phyloP scores from a whole-genome alignment of 2,113 vertebrate genomes.

The Apeltes quadracus region DNA sequence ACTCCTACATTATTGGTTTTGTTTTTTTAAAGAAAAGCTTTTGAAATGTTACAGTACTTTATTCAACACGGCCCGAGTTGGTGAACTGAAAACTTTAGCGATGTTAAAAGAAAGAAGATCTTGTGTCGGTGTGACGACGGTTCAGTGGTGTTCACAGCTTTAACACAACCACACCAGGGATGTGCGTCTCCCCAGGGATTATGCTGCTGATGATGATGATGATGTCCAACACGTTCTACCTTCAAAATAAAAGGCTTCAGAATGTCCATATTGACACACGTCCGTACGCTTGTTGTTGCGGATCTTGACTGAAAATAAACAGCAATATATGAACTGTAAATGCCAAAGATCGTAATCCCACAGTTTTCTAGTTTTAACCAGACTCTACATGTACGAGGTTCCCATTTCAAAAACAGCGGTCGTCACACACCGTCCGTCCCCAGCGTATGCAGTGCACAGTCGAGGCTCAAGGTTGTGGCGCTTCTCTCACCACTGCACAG shows the following conservation, averaged over 20 bases:
- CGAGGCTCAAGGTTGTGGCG: not conserved
- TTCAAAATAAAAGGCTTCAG: not conserved
- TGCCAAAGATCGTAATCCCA: not conserved
- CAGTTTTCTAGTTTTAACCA: not conserved
- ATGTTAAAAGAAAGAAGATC: not conserved
- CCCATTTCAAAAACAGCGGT: not conserved
- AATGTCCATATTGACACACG: not conserved
- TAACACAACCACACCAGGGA: not conserved
- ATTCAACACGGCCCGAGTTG: not conserved
- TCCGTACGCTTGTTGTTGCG: slow-evolving; percentile 6
- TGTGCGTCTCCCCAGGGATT: not conserved
- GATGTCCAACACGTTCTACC: not conserved
- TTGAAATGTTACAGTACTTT: not conserved
- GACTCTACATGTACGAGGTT: not conserved
- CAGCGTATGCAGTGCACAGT: slow-evolving; percentile 4
- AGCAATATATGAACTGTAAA: slow-evolving; percentile 4
- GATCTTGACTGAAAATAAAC: slow-evolving; percentile 12
- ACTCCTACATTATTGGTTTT: too few species aligned
- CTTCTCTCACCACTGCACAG: slow-evolving; percentile 2
- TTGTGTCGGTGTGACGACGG: not conserved
- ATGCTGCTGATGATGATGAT: not conserved
- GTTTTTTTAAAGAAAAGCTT: too few species aligned
- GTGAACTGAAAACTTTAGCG: not conserved
- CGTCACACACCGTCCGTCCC: not conserved
- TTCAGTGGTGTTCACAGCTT: not conserved